Evolutionary conservation across 1,140 invertebrate species (phyloP).

Genomic region (Heliconius hermathena): DNA sequence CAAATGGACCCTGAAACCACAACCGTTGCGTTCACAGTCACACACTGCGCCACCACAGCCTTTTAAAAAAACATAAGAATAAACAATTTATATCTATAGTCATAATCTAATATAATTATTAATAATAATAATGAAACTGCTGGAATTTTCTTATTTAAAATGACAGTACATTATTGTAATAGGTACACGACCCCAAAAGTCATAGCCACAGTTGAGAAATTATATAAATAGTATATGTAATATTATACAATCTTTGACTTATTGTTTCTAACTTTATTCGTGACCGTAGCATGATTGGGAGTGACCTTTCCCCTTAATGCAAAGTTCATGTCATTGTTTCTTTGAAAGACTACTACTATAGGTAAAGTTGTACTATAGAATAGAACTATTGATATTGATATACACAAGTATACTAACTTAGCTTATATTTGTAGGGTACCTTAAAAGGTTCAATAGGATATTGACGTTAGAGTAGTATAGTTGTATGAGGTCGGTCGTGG

Average conservation of each 20-base stretch:
- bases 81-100: too few relatives aligned
- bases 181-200: not conserved
- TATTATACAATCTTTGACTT: not conserved
- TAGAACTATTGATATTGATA: not conserved
- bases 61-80: too few relatives aligned
- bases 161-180: not conserved
- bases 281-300: not conserved
- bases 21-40: too few relatives aligned
- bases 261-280: not conserved
- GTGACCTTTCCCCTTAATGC: not conserved
- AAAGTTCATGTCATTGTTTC: conserved; percentile 1
- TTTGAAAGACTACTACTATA: not conserved
- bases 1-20: too few relatives aligned
- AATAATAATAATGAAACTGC: not conserved
- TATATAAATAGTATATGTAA: not conserved
- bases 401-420: too few relatives aligned
- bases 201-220: not conserved
- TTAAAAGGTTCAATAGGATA: too few relatives aligned
- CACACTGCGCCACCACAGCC: too few relatives aligned
- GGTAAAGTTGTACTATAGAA: not conserved
- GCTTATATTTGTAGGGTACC: too few relatives aligned
- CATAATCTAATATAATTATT: too few relatives aligned
- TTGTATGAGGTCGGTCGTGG: too few relatives aligned
- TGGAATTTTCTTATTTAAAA: not conserved
- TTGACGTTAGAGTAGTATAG: too few relatives aligned